Evolutionary conservation across 2,113 vertebrate genomes (phyloP), one percentile per base, ranked within the genome.

Genomic region (Cyphomyrus plagiostoma): DNA sequence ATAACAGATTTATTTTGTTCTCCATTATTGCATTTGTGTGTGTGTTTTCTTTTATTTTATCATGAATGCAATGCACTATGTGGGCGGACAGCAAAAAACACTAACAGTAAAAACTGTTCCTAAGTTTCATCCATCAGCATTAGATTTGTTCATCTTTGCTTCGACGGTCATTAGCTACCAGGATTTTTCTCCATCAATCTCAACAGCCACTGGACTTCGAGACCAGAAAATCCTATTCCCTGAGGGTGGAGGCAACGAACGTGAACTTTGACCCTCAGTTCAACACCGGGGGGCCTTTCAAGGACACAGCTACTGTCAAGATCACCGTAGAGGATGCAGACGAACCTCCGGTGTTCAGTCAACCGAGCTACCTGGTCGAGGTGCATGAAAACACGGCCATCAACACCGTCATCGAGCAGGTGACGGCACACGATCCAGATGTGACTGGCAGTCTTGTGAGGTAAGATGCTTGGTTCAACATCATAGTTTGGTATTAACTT

Each of bases 211-310:
- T 99, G 95, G 98, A 99, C 95, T 99, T 97, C 88, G 98, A 99
- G 95, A 97, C 92, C 93, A 98, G 97, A 92, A 97, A 95, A 94
- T 96, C 97, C 91, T 99, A 97, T 94, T 98, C 97, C 0, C 94
- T 99, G 92, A 98, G 98, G 90, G 96, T 99, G 52, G 98, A 99
- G 92, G 98, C 98, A 42, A 96, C 96, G 94, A 99, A 99, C 92
- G 26, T 97, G 21, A 96, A 97, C 42, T 93, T 94, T 0, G 98
- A 98, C 93, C 97, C 97, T 62, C 96, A 95, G 88, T 97, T 97
- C 92, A 94, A 95, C 88, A 93, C 95, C 13, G 95, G 96, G 35
- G 97, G 95, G 0, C 98, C 98, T 52, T 99, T 98, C 94, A 98
- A 98, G 94, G 98, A 99, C 89, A 98, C 97, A 0, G 97, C 98